Conservation (phyloP, 2,888 invertebrate species). For the Acronicta psi region DNA sequence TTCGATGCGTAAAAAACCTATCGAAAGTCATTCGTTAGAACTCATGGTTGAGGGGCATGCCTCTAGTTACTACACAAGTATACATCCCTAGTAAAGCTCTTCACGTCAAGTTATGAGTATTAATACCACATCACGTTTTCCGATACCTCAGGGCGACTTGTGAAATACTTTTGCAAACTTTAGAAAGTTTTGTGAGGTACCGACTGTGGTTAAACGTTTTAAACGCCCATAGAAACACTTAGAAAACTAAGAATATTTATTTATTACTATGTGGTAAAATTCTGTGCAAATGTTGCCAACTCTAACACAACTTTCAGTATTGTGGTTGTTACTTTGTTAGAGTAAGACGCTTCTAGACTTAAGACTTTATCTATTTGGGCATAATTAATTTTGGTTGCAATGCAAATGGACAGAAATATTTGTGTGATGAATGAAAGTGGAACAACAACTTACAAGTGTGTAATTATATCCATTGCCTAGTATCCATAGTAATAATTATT, state of each 20-base stretch:
- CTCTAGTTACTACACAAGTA: too few relatives aligned
- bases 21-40: too few relatives aligned
- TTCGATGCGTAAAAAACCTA: too few relatives aligned
- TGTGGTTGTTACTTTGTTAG: background rate
- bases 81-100: conserved; percentile 3
- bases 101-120: conserved; percentile 30
- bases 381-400: too few relatives aligned
- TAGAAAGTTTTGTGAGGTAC: conserved; percentile 42
- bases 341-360: too few relatives aligned
- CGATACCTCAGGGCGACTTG: conserved; percentile 40
- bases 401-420: too few relatives aligned
- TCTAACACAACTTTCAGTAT: background rate
- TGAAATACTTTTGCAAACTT: conserved; percentile 49
- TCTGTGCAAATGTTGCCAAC: background rate
- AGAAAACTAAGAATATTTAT: conserved; percentile 13
- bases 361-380: too few relatives aligned
- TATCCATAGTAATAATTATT: too few relatives aligned
- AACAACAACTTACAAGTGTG: too few relatives aligned
- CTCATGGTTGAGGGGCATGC: too few relatives aligned
- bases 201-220: conserved; percentile 16
- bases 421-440: too few relatives aligned
- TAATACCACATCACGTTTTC: conserved; percentile 45
- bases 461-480: too few relatives aligned
- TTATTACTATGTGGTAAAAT: background rate
- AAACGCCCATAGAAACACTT: conserved; percentile 12